Evolutionary conservation across 1,140 invertebrate species (phyloP).

Genomic region (Drosophila kohkoa): DNA sequence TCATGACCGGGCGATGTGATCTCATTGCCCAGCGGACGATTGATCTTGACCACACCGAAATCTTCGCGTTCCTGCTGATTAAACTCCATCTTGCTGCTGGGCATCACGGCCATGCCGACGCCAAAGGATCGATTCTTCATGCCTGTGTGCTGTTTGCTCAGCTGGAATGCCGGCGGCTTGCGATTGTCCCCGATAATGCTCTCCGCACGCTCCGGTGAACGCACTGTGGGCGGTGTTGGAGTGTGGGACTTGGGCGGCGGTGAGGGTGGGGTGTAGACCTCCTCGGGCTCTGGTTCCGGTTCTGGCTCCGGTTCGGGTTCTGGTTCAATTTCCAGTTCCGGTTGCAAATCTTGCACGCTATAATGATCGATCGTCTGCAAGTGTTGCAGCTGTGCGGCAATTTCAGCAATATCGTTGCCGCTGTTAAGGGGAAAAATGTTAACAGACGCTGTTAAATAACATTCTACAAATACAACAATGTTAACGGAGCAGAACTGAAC

Average conservation of each 20-base stretch:
- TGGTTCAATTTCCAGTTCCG: conserved; percentile 22
- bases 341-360: background rate
- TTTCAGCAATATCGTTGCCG: conserved; percentile 59
- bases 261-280: conserved; percentile 48
- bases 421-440: conserved; percentile 33
- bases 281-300: conserved; percentile 43
- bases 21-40: conserved; percentile 75
- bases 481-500: background rate
- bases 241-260: conserved; percentile 55
- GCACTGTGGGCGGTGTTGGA: conserved; percentile 61
- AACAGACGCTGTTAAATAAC: conserved; percentile 33
- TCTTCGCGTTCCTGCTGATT: conserved; percentile 78
- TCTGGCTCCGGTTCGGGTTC: conserved; percentile 56
- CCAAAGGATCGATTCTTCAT: conserved; percentile 83
- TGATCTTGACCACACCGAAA: conserved; percentile 82
- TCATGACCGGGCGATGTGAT: conserved; percentile 63
- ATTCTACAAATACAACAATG: background rate
- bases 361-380: conserved; percentile 33
- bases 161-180: conserved; percentile 65
- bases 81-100: conserved; percentile 82
- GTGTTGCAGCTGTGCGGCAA: conserved; percentile 61
- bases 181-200: conserved; percentile 74
- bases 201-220: conserved; percentile 62
- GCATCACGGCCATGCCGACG: conserved; percentile 80
- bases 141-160: conserved; percentile 83